A percentile compares a stretch with the other conserved stretches of the same genome.
These are phyloP conservation scores for Aleiodes leptofemur DNA, from an alignment of 2,888 invertebrate species.

Conservation along the genomic window DNA sequence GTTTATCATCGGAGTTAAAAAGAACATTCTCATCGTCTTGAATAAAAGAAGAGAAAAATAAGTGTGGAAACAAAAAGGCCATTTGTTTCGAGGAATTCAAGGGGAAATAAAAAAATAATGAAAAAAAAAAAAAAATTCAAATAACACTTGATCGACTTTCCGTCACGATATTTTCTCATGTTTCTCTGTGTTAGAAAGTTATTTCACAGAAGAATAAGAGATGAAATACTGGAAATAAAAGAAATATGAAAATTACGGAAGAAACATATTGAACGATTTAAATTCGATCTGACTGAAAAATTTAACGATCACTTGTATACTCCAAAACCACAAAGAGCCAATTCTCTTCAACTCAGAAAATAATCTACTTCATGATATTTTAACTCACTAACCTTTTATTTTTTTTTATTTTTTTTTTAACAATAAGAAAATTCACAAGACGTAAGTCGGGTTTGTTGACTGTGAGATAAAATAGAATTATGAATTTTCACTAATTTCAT, in stretches of 20 bases:
- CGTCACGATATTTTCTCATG: conserved; percentile 37
- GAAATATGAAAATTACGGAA: conserved; percentile 10
- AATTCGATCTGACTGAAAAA: conserved; percentile 39
- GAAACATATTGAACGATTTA: conserved; percentile 41
- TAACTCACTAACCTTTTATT: background rate
- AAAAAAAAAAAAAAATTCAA: too few species aligned
- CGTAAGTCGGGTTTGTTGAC: background rate
- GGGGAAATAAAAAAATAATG: too few species aligned
- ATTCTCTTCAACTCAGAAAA: conserved; percentile 6
- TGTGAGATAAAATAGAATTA: background rate
- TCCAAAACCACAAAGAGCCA: conserved; percentile 18
- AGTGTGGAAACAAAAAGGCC: conserved; percentile 30
- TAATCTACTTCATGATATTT: conserved; percentile 29
- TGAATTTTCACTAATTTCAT: too few species aligned
- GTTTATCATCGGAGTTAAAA: conserved; percentile 8
- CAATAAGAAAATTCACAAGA: too few species aligned
- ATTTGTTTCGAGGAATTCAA: conserved; percentile 29
- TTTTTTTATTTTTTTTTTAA: too few species aligned
- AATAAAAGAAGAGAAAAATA: background rate
- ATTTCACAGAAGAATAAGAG: conserved; percentile 39
- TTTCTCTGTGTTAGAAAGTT: conserved; percentile 42
- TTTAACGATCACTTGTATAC: conserved; percentile 23
- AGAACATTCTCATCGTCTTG: conserved; percentile 11
- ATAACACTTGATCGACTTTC: conserved; percentile 35
- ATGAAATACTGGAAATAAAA: conserved; percentile 23